Evolutionary conservation across 2,113 vertebrate species (phyloP).

Genomic region (Brachionichthys hirsutus): DNA sequence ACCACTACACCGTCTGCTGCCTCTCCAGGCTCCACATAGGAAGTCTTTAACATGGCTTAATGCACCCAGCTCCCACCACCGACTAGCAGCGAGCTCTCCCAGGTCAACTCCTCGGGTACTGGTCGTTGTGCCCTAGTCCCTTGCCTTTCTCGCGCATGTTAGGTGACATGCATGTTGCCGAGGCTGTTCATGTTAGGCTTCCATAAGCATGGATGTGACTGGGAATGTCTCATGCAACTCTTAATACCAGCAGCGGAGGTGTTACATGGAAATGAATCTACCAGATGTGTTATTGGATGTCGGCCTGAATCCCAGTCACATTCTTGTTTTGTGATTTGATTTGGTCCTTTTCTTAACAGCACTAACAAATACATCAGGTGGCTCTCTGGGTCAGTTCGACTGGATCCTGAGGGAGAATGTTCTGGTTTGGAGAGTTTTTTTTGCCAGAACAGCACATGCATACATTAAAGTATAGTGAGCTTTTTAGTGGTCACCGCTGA

Average conservation of each 20-base stretch:
- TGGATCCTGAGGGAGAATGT: too few relatives aligned
- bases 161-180: conserved; percentile 72
- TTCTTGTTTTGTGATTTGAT: conserved; percentile 58
- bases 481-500: background rate
- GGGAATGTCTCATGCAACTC: conserved; percentile 38
- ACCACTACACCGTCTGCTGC: conserved; percentile 44
- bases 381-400: background rate
- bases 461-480: background rate
- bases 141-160: conserved; percentile 59
- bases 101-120: conserved; percentile 32
- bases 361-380: conserved; percentile 43
- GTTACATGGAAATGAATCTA: background rate
- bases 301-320: conserved; percentile 59
- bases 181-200: conserved; percentile 59
- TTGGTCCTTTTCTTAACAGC: conserved; percentile 56
- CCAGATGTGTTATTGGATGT: conserved; percentile 14
- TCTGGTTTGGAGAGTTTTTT: too few relatives aligned
- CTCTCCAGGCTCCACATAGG: conserved; percentile 43
- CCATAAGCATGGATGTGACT: conserved; percentile 69
- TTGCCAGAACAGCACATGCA: background rate
- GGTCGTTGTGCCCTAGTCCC: conserved; percentile 47
- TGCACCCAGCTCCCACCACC: conserved; percentile 31
- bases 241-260: conserved; percentile 3
- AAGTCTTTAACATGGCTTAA: conserved; percentile 71
- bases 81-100: conserved; percentile 40